Conservation (phyloP, 2,113 vertebrate species). For the Ceyx cyanopectus region DNA sequence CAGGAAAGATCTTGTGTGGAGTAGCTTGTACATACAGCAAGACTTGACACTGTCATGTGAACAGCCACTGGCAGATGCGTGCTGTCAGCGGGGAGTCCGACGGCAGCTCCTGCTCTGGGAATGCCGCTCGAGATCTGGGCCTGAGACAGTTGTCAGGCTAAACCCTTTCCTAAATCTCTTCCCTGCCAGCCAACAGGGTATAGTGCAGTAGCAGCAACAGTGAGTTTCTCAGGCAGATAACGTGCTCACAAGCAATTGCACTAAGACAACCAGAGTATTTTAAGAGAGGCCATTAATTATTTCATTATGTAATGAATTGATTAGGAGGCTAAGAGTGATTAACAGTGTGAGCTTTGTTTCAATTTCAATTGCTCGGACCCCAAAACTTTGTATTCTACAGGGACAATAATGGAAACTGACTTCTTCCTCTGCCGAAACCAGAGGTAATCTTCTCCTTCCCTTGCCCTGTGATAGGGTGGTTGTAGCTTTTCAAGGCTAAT, state of each 20-base stretch:
- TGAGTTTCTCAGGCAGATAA: background rate
- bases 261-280: background rate
- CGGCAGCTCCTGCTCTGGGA: background rate
- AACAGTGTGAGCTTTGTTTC: background rate
- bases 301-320: background rate
- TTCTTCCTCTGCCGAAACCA: background rate
- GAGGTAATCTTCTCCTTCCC: background rate
- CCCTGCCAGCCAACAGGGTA: background rate
- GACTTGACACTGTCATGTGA: background rate
- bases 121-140: rapidly evolving
- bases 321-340: background rate
- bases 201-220: rapidly evolving
- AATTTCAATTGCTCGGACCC: background rate
- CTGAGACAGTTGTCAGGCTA: background rate
- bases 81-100: background rate
- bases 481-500: background rate
- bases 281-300: background rate
- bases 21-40: background rate
- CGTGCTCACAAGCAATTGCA: rapidly evolving
- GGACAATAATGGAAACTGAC: background rate
- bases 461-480: background rate
- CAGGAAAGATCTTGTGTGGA: background rate
- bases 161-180: background rate
- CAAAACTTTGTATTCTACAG: background rate
- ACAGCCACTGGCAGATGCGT: background rate